Conservation (phyloP, 2,888 invertebrate genomes). For the Calephelis perditalis region DNA sequence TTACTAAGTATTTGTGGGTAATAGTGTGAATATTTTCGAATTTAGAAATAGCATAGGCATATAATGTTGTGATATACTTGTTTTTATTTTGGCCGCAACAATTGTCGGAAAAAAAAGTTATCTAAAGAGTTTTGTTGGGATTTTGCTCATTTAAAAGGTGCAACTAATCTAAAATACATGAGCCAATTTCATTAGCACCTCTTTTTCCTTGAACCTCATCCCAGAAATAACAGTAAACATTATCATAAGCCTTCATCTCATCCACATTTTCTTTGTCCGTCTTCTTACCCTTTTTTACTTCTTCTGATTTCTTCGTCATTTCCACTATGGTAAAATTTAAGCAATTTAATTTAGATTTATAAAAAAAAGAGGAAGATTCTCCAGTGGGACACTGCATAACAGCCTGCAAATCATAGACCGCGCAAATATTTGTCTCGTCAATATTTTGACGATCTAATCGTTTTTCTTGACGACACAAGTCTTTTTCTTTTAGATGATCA, state of each 20-base stretch:
- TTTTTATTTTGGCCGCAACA: not conserved
- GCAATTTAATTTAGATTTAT: conserved; percentile 26
- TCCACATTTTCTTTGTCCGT: not conserved
- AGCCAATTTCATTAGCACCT: conserved; percentile 30
- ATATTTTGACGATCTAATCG: conserved; percentile 26
- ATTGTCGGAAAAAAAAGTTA: not conserved
- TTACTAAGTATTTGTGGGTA: too few species aligned
- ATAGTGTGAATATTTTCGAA: too few species aligned
- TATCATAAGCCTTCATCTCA: conserved; percentile 17
- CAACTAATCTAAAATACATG: conserved; percentile 21
- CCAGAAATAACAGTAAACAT: conserved; percentile 15
- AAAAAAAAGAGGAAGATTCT: conserved; percentile 21
- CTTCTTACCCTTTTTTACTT: conserved; percentile 1
- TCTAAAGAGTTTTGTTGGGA: conserved; percentile 1
- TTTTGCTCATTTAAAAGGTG: not conserved
- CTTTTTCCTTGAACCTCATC: conserved; percentile 28
- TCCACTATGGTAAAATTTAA: conserved; percentile 21
- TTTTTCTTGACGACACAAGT: conserved; percentile 30
- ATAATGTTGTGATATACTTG: conserved; percentile 5
- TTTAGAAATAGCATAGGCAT: not conserved
- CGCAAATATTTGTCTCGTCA: conserved; percentile 24
- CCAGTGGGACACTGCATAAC: too few species aligned
- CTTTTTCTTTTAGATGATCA: conserved; percentile 29
- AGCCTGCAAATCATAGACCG: conserved; percentile 24
- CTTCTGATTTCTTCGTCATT: conserved; percentile 16